Base-by-base conservation (phyloP, 2,888 invertebrate species). In the Malachius bipustulatus region DNA sequence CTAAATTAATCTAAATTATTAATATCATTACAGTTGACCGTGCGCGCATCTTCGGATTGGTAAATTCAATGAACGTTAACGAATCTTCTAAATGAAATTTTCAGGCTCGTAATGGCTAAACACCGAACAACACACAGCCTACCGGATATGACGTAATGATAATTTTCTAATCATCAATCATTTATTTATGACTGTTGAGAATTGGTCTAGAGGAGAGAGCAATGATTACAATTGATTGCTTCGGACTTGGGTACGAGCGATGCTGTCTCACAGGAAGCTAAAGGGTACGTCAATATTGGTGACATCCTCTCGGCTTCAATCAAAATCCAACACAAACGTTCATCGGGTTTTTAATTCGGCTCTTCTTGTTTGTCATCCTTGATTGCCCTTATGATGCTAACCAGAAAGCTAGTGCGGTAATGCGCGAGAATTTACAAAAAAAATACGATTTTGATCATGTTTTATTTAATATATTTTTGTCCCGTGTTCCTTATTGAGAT, bases 151-250 rank as follows among this genome's bases (percentile, higher is more conserved):
- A 60, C 60, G 59, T 54, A 48, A 56, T 56, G 55, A 59, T 59
- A 61, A 62, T 62, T 62, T 60, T 58, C 60, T 60, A 60, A 62
- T 62, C 60, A 62, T 61, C 60, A 62, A 62, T 61, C 62, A 61
- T 60, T 57, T 60, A 60, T 61, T 60, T 60, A 61, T 57, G 59
- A 56, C 52, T 56, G 55, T 56, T 57, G 60, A 57, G 59, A 60
- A 56, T 56, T 54, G 54, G 53, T 50, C 54, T 32, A 53, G 54
- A 53, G 53, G 46, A 54, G 53, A 44, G 44, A 46, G 44, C 43
- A 40, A 41, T 41, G 41, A 37, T 35, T 41, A 41, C 45, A 55
- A 55, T 55, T 55, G 56, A 56, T 56, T 54, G 52, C 24, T 19
- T 54, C 51, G 54, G 39, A 52, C 51, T 46, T 48, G 51, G 48